These are phyloP conservation scores for Podilymbus podiceps DNA, from an alignment of 2,113 vertebrate species.

Conservation along the genomic window DNA sequence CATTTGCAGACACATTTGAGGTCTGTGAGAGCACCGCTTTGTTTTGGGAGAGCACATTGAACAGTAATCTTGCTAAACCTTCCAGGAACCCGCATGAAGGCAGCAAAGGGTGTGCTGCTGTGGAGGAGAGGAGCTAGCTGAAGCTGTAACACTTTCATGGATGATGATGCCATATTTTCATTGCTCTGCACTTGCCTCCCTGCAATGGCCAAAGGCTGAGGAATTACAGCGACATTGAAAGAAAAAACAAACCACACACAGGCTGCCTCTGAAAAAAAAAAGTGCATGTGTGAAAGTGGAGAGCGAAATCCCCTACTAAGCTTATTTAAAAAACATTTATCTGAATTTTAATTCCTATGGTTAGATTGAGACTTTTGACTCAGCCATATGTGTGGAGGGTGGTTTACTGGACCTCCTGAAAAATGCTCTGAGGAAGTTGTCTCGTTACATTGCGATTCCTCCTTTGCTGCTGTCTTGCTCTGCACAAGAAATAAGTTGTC, in stretches of 20 bases:
- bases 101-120: neutral
- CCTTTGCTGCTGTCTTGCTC: neutral
- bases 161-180: neutral
- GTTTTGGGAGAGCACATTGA: neutral
- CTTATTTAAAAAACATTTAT: neutral
- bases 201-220: neutral
- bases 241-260: neutral
- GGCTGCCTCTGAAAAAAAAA: neutral
- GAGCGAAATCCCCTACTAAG: neutral
- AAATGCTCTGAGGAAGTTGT: neutral
- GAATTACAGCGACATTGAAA: neutral
- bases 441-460: neutral
- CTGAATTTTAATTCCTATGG: neutral
- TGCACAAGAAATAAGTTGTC: neutral
- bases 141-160: neutral
- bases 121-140: neutral
- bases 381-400: neutral
- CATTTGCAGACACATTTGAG: neutral
- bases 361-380: neutral
- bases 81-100: neutral
- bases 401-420: neutral
- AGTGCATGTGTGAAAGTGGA: neutral
- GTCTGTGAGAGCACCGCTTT: neutral
- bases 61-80: neutral
- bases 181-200: neutral